These are phyloP conservation scores for Uria lomvia DNA, from an alignment of 2,113 vertebrate genomes.

Conservation along the genomic window DNA sequence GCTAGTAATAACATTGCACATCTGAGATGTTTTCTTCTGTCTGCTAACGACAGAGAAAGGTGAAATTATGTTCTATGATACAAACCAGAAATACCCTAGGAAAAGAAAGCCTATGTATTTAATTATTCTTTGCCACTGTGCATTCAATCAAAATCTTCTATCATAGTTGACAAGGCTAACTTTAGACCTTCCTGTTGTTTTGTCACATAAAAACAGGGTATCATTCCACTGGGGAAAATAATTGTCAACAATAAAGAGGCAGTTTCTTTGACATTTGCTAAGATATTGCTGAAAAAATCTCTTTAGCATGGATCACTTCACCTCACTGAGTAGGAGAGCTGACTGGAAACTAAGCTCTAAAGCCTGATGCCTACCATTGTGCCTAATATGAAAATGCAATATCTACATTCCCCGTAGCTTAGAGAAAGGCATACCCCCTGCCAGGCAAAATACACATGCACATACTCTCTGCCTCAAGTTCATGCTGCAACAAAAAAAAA, in stretches of 20 bases:
- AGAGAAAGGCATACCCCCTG: background rate
- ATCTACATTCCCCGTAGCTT: background rate
- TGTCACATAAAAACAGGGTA: background rate
- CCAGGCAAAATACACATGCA: background rate
- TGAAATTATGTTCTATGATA: background rate
- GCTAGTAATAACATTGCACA: background rate
- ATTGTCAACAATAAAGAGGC: background rate
- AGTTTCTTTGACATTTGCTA: background rate
- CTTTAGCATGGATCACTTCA: slow-evolving; percentile 6
- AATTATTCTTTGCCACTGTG: background rate
- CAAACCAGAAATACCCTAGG: background rate
- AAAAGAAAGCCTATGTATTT: background rate
- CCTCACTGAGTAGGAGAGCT: background rate
- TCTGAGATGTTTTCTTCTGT: background rate
- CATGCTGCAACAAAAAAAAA: background rate
- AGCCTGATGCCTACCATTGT: background rate
- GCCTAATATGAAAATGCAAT: background rate
- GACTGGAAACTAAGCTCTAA: background rate
- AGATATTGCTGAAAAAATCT: background rate
- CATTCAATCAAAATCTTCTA: background rate
- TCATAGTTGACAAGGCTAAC: background rate
- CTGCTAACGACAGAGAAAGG: background rate
- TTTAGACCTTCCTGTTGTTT: slow-evolving; percentile 3
- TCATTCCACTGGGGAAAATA: background rate
- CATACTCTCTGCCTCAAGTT: background rate